Base-by-base conservation (phyloP, 2,888 invertebrate species). In the Deilephila elpenor region DNA sequence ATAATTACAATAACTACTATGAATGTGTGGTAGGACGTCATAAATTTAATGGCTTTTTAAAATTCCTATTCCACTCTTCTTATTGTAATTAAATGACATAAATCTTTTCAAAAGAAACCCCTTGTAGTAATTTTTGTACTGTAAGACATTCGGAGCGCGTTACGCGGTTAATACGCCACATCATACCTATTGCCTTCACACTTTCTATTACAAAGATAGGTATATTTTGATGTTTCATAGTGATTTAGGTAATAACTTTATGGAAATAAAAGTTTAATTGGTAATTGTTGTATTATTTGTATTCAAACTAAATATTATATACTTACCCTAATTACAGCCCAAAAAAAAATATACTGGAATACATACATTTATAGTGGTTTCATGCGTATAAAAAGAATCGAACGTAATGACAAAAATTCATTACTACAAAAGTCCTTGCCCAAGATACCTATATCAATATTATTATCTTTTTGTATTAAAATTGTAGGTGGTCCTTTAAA, bases 1-100 rank as follows among this genome's bases (percentile, higher is more conserved):
- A 88, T 89, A 86, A 86, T 83, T 84, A 84, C 84, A 79, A 84
- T 83, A 84, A 83, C 79, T 67, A 82, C 82, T 83, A 84, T 80
- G 82, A 86, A 85, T 79, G 78, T 86, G 86, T 86, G 86, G 83
- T 87, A 88, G 85, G 80, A 83, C 79, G 80, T 79, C 74, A 51
- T 81, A 79, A 78, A 76, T 76, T 75, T 73, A 76, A 80, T 80
- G 79, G 77, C 75, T 75, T 71, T 71, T 60, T 64, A 34, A 60
- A 34, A 67, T 70, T 67, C 56, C 59, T 74, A 51, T 64, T 70
- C 74, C 71, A 72, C 59, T 72, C 61, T 62, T 62, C 73, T 78
- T 77, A 76, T 76, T 80, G 76, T 81, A 76, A 78, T 79, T 80
- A 78, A 78, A 78, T 75, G 75, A 73, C 73, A 77, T 74, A 75